Percentiles rank a stretch among this genome's conserved stretches.
These are phyloP conservation scores for Charadrius vociferus DNA, from an alignment of 2,113 vertebrate genomes.

Conservation along the genomic window DNA sequence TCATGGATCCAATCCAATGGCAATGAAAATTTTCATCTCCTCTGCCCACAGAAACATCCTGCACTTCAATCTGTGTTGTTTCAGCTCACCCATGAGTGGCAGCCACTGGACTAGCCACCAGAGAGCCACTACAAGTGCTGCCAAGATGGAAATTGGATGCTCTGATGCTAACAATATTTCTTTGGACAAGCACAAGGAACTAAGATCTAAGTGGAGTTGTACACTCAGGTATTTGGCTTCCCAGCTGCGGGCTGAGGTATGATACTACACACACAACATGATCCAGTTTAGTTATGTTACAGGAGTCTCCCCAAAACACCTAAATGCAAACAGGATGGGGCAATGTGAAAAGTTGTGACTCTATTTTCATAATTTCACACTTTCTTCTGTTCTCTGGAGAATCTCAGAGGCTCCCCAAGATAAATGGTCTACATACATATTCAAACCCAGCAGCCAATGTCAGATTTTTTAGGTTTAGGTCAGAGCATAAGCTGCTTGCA, in stretches of 20 bases:
- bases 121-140: neutral
- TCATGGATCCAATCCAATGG: neutral
- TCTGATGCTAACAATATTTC: neutral
- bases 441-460: neutral
- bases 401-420: neutral
- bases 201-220: neutral
- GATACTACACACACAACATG: neutral
- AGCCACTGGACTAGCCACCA: neutral
- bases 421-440: rapidly evolving
- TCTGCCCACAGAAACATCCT: neutral
- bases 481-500: neutral
- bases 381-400: neutral
- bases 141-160: neutral
- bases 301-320: neutral
- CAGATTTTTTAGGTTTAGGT: neutral
- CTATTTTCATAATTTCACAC: neutral
- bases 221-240: neutral
- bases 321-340: neutral
- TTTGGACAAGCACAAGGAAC: neutral
- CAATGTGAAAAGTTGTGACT: rapidly evolving
- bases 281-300: neutral
- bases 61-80: neutral
- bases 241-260: neutral
- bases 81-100: neutral
- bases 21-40: neutral